These are phyloP conservation scores for Epizoanthus scotinus DNA, from an alignment of 92 coral and sea anemone species.

Conservation along the genomic window DNA sequence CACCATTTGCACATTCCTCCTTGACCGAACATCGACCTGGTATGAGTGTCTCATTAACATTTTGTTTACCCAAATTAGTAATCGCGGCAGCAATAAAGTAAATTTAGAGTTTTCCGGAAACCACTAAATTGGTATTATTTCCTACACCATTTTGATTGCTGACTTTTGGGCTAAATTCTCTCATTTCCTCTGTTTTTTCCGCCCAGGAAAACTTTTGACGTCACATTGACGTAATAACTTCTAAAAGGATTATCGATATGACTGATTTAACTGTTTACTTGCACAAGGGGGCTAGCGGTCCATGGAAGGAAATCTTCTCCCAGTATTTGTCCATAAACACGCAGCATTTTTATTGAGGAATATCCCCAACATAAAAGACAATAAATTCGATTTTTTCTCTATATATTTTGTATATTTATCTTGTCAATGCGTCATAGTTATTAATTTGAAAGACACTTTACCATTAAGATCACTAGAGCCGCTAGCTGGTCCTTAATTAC, in stretches of 20 bases:
- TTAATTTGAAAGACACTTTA: no score
- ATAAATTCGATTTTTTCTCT: no score
- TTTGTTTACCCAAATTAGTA: conserved; percentile 20
- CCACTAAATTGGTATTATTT: conserved; percentile 25
- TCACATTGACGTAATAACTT: conserved; percentile 31
- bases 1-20: neutral
- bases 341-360: no score
- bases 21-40: neutral
- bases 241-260: conserved; percentile 9
- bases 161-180: conserved; percentile 23
- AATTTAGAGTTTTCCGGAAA: conserved; percentile 30
- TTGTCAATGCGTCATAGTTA: no score
- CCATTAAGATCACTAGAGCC: no score
- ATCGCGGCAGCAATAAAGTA: neutral
- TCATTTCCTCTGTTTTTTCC: conserved; percentile 23
- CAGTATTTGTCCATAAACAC: no score
- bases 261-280: conserved; percentile 3
- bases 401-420: no score
- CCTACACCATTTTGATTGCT: conserved; percentile 5
- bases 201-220: conserved; percentile 27
- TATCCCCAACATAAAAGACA: no score
- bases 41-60: neutral
- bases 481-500: no score
- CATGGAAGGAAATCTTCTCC: conserved; percentile 1
- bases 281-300: neutral